Base-by-base conservation (phyloP, 2,888 invertebrate species). In the Sipha maydis region DNA sequence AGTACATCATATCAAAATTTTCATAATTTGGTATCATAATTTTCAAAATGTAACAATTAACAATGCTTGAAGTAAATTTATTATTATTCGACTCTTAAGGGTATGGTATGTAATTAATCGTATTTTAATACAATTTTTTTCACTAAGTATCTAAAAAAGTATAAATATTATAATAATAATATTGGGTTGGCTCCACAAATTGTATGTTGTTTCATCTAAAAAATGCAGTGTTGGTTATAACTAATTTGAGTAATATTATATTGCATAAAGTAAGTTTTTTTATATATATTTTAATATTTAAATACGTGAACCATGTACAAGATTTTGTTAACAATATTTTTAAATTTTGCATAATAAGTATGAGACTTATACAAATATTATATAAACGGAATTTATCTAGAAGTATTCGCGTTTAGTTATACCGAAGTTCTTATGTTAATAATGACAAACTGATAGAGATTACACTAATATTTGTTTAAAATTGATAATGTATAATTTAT, bases 191-290 rank as follows among this genome's bases (percentile, higher is more conserved):
- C 61, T 31, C 38, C 38, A 56, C 21, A 54, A 56, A 56, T 11
- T 48, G 28, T n/a, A 73, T 71, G 69, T 83, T 83, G 61, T 84
- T 84, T 84, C 84, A 34, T 38, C 1, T 61, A 28, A 76, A 76
- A 84, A 84, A 84, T 76, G 75, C 19, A 38, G 38, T 61, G 9
- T 73, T 54, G 21, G 19, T 14, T 25, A 71, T 31, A 28, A 69
- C 25, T 83, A 21, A 83, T 28, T 83, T 48, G 31, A 69, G 19
- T 69, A 48, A 38, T 56, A 75, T 83, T 83, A 34, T 75, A 83
- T 83, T 75, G 61, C 76, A 76, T 76, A 21, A 41, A 56, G 21
- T 61, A 28, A 19, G 3, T 56, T 83, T 73, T 83, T 17, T 38
- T 5, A 34, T 34, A 14, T 34, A 54, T 25, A 31, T 54, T 69